Evolutionary conservation across 2,113 vertebrate genomes (phyloP), one percentile per base, ranked within the genome.

Genomic region (Corydoras sp.): DNA sequence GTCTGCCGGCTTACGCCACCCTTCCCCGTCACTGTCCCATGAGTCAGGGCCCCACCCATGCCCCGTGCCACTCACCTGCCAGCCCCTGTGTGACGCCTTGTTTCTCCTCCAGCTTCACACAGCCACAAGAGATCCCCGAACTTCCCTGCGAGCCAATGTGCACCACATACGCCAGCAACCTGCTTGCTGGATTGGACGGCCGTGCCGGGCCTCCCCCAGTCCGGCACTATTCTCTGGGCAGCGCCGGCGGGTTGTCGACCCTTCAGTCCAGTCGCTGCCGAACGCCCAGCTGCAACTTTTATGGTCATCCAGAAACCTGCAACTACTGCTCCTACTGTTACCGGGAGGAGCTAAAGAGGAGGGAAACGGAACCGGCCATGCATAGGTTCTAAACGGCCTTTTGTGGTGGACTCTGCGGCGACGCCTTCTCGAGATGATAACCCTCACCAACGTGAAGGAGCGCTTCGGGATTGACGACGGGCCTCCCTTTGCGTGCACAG

Each of bases 291-390:
- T 99, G 96, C 88, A 90, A 87, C 81, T 99, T 92, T 83, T 99
- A 95, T 0, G 96, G 96, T 76, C 95, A 95, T 76, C 94, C 96
- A 0, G 95, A 98, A 79, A 98, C 96, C 0, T 91, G 93, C 77
- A 91, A 99, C 86, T 98, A 94, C 87, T 99, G 96, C 80, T 99
- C 96, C 50, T 98, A 89, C 86, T 99, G 96, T 80, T 99, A 96
- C 83, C 83, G 86, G 35, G 94, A 96, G 24, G 94, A 96, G 88
- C 81, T 96, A 83, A 92, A 87, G 77, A 89, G 90, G 82, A 86
- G 88, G 81, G 93, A 93, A 69, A 60, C 87, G 0, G 92, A 93
- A 43, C 80, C 91, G 0, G 76, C 84, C 71, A 87, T 92, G 64
- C 94, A 96, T 84, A 82, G 93, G 84, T 96, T 97, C 89, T 98